A percentile compares a stretch with the other conserved stretches of the same genome.
These are phyloP conservation scores for Psix sp. DNA, from an alignment of 1,140 invertebrate genomes.

Conservation along the genomic window DNA sequence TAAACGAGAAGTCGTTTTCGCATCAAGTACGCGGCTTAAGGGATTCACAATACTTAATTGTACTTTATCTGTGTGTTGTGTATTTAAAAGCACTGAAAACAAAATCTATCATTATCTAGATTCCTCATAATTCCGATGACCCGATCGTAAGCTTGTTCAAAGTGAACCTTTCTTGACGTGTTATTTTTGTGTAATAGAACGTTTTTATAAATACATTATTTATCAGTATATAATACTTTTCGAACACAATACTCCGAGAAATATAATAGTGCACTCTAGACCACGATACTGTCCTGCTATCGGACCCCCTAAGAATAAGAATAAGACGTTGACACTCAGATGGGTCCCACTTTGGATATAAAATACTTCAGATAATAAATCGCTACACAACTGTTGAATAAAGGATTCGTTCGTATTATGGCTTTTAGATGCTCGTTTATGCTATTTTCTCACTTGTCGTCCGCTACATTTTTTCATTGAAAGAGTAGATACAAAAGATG, in stretches of 20 bases:
- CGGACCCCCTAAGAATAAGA: conserved; percentile 67
- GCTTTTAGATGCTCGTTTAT: conserved; percentile 33
- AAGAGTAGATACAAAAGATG: conserved; percentile 12
- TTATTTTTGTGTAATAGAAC: background rate
- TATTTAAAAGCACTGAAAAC: conserved; percentile 14
- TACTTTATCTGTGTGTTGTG: conserved; percentile 3
- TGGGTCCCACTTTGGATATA: conserved; percentile 22
- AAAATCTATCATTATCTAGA: conserved; percentile 6
- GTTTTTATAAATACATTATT: conserved; percentile 60
- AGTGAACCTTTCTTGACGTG: background rate
- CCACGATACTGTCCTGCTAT: conserved; percentile 62
- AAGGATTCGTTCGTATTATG: conserved; percentile 48
- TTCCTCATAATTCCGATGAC: background rate
- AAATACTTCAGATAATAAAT: conserved; percentile 49
- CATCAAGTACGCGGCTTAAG: conserved; percentile 70
- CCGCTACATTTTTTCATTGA: conserved; percentile 7
- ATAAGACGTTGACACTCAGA: conserved; percentile 74
- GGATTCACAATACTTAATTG: conserved; percentile 60
- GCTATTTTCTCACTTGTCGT: conserved; percentile 41
- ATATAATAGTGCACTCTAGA: conserved; percentile 58
- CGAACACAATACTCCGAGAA: conserved; percentile 64
- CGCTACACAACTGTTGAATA: conserved; percentile 29
- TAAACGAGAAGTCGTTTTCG: conserved; percentile 70
- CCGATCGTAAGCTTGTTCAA: background rate
- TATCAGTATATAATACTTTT: conserved; percentile 69